Base-by-base conservation (phyloP, 2,113 vertebrate species). In the Microcebus jonahi region DNA sequence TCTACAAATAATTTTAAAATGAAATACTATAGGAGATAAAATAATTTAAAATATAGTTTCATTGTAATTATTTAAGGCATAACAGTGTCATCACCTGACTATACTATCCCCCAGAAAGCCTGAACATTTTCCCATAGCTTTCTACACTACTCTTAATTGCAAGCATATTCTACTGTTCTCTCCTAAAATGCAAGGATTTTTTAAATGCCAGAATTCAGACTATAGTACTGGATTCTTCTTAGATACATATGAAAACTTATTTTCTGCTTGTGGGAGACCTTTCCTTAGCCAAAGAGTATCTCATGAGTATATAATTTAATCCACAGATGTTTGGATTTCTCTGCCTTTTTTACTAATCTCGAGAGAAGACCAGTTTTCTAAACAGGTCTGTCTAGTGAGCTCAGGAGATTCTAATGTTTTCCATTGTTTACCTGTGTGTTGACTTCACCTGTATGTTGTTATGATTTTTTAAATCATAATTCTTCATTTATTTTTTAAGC, bases 121-220 rank as follows among this genome's bases (percentile, higher is more conserved):
- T 89, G 25, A 83, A 65, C 14, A 76, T 82, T 76, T 92, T 68
- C 70, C 23, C 70, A 48, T 76, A 85, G 83, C 39, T 92, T 93
- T 90, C 29, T 89, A 86, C 3, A 21, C 68, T 45, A 71, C 80
- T 84, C 68, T 92, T 89, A 82, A 82, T 92, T n/a, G 42, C 27
- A 90, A 90, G 36, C 2, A 70, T 87, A 71, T 3, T 93, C 36
- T 90, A 88, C 45, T 77, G 71, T 90, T 77, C 23, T 82, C 57
- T 57, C 29, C 59, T 63, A 61, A 90, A 90, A 48, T 65, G 17
- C 23, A 91, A 90, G 11, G 20, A 55, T 48, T 86, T 80, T 77
- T 77, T 57, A 90, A 86, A 55, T 70, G 34, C n/a, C 39, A 92
- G 59, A 94, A 92, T 86, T 92, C 42, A 94, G 48, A 85, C 67